Percentiles rank a stretch among this genome's conserved stretches.
phyloP scores from a whole-genome alignment of 2,797 vertebrate species.

The Scarus forsteni region DNA sequence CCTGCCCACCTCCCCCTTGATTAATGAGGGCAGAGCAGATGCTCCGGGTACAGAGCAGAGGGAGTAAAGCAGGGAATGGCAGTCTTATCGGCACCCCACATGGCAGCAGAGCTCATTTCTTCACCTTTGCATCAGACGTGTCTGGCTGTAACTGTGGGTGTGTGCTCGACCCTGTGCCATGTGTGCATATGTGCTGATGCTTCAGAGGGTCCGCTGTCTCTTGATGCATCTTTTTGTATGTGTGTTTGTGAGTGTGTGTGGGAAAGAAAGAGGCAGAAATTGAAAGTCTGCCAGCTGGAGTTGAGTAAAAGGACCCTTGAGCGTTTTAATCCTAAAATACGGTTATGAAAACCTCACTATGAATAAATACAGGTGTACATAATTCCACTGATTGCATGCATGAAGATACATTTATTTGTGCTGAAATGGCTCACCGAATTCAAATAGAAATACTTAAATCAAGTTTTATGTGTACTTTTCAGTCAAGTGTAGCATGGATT shows the following conservation, averaged over 20 bases:
- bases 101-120: conserved; percentile 51
- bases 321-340: conserved; percentile 3
- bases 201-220: conserved; percentile 9
- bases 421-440: too few species aligned
- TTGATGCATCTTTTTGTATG: not conserved
- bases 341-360: not conserved
- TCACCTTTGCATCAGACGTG: conserved; percentile 66
- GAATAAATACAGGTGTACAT: not conserved
- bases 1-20: conserved; percentile 66
- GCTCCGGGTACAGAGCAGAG: conserved; percentile 53
- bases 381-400: not conserved
- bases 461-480: too few species aligned
- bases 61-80: conserved; percentile 41
- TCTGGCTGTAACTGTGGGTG: conserved; percentile 41
- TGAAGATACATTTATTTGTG: too few species aligned
- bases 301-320: not conserved
- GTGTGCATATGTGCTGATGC: conserved; percentile 1
- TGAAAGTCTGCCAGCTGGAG: conserved; percentile 2
- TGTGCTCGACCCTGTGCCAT: not conserved
- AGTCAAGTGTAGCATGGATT: too few species aligned
- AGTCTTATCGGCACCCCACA: conserved; percentile 42
- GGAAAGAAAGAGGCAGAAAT: not conserved
- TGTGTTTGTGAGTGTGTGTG: not conserved
- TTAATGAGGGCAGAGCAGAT: conserved; percentile 80
- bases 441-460: too few species aligned